Base-by-base conservation (phyloP, 2,888 invertebrate genomes). In the Lycophotia porphyrea region DNA sequence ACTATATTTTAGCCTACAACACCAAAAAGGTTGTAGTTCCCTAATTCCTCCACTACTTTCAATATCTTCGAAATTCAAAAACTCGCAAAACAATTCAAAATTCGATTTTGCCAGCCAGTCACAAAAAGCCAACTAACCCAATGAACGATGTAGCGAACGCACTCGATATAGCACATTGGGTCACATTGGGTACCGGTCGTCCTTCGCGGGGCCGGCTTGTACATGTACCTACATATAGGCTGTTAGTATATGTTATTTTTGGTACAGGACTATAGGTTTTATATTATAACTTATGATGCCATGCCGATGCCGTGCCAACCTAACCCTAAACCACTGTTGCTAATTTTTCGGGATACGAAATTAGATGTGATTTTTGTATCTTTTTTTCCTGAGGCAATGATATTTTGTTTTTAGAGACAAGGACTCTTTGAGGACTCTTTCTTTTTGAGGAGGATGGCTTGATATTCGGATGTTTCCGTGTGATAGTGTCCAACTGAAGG, bases 121-220 rank as follows among this genome's bases (percentile, higher is more conserved):
- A 83, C 70, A 82, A 85, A 82, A 81, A 81, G 72, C 49, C 44
- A 71, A 68, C 70, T 81, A 68, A 81, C 81, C 47, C 65, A 71
- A 73, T 82, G 84, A 60, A 70, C 47, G 69, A 80, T 31, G 74
- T 34, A 66, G 70, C 71, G 64, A 70, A 65, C 77, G 87, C 80
- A 84, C 87, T 90, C 91, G 91, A 94, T 93, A 92, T 94, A 92
- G 94, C 92, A 91, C 95, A 95, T 88, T 94, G 93, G 95, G 95
- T 95, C 95, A 95, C 95, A 92, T 95, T 95, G 94, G 91, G 89
- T 85, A 94, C 93, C 92, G 93, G 96, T 87, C 94, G 96, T 93
- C 96, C 96, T 96, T 96, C 94, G 91, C 88, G 88, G 88, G 64
- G 72, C 72, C 71, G 86, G 34, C 36, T n/a, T 44, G 65, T 36